These are phyloP conservation scores for Zygogramma bicolorata DNA, from an alignment of 2,888 invertebrate genomes.

Conservation along the genomic window DNA sequence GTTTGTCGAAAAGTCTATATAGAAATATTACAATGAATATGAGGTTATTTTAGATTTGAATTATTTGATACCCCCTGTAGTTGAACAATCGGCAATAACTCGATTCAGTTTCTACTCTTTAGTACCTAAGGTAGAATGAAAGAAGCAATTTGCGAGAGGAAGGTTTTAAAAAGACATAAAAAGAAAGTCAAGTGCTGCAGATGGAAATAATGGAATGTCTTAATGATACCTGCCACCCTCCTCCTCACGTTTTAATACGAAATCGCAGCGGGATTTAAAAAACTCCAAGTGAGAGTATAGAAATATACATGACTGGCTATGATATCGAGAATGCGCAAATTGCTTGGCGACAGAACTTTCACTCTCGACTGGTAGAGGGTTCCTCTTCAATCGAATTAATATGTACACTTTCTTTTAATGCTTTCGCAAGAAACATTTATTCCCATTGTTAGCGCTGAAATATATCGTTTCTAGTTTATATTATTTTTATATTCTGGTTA, in stretches of 20 bases:
- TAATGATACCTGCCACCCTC: conserved; percentile 63
- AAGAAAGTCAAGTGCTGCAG: conserved; percentile 65
- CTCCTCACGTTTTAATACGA: conserved; percentile 62
- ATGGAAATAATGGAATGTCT: conserved; percentile 67
- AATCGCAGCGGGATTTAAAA: conserved; percentile 63
- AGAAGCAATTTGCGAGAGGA: conserved; percentile 41
- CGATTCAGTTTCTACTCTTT: conserved; percentile 18
- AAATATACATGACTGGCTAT: conserved; percentile 65
- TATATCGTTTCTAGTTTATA: no score
- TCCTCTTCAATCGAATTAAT: conserved; percentile 61
- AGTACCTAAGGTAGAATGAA: conserved; percentile 44
- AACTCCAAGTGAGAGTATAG: conserved; percentile 63
- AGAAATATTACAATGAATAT: no score
- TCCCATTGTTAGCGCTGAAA: no score
- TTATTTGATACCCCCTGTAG: neutral
- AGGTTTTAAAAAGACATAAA: conserved; percentile 60
- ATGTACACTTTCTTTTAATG: conserved; percentile 65
- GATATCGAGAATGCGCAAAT: conserved; percentile 65
- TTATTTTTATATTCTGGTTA: no score
- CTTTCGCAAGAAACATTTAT: conserved; percentile 59
- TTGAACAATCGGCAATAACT: neutral
- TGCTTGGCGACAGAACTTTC: conserved; percentile 41
- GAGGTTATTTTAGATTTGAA: no score
- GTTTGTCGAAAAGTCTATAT: no score
- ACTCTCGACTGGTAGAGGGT: conserved; percentile 24